Base-by-base conservation (phyloP, 1,140 invertebrate genomes). In the Ips typographus region DNA sequence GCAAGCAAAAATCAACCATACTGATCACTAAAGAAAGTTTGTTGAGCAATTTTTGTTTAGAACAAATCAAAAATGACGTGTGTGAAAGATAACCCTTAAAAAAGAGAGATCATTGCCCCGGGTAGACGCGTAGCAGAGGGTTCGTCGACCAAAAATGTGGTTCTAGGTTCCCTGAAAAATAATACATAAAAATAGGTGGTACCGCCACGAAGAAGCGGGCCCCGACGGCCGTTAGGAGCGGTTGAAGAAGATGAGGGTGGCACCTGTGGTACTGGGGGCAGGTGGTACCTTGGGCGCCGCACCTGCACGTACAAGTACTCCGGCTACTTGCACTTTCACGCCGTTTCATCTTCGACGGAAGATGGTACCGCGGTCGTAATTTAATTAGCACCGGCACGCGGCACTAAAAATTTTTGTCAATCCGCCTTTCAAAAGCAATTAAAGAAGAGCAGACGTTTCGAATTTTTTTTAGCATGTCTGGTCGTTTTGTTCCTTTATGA, bases 241-340 rank as follows among this genome's bases (percentile, higher is more conserved):
- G 60, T 62, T 62, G 22, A 58, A 62, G 60, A 62, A 43, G 60
- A 62, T 62, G 60, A 62, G 60, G 60, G 60, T 62, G 60, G 60
- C 60, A 62, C 60, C 60, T 62, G 60, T 62, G 60, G n/a, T 42
- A 22, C 39, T 39, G 58, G 55, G 40, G 47, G 47, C 60, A 62
- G 60, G 60, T 62, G 60, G 60, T 37, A 6, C 43, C 43, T 49
- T 49, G 2, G 52, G 40, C 6, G 57, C 2, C 1, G 44, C 60
- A 62, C 60, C 60, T 62, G 60, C 60, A 49, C 37, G 7, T 39
- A 36, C 60, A 47, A 43, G 60, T 47, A 55, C 58, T 42, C 2
- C 60, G 60, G 60, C 60, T 62, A 62, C 60, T 62, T 62, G 44
- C 60, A 62, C 60, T 62, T 62, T 62, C 60, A 62, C 60, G 60